Conservation (phyloP, 1,140 invertebrate species). For the Danaus plexippus region DNA sequence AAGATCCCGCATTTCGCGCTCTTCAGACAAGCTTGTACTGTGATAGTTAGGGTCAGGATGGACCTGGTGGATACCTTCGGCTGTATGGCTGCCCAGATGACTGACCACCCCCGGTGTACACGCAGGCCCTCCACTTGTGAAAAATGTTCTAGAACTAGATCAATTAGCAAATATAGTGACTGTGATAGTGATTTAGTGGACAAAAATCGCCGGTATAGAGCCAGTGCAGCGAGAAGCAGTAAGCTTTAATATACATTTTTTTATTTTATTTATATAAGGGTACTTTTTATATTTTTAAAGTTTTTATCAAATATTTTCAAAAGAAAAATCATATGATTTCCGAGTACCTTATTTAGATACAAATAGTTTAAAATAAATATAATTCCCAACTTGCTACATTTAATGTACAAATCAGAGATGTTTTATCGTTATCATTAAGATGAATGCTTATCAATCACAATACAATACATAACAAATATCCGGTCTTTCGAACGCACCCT, state of each 20-base stretch:
- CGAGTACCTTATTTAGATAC: too few species aligned
- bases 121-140: conserved; percentile 47
- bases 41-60: conserved; percentile 59
- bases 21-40: conserved; percentile 47
- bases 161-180: conserved; percentile 57
- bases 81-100: conserved; percentile 23
- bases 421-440: conserved; percentile 22
- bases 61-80: conserved; percentile 33
- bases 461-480: conserved; percentile 42
- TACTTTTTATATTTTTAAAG: too few species aligned
- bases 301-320: too few species aligned
- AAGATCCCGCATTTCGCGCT: conserved; percentile 50
- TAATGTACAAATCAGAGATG: not conserved
- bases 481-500: conserved; percentile 20
- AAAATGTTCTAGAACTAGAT: conserved; percentile 58
- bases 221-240: conserved; percentile 56
- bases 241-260: conserved; percentile 32
- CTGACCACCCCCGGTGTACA: conserved; percentile 24
- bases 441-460: conserved; percentile 24
- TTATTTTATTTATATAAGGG: conserved; percentile 1
- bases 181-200: conserved; percentile 63
- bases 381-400: too few species aligned
- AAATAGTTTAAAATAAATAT: too few species aligned
- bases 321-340: too few species aligned
- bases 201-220: conserved; percentile 47